Evolutionary conservation across 2,113 vertebrate species (phyloP).

Genomic region (Brachyistius frenatus): DNA sequence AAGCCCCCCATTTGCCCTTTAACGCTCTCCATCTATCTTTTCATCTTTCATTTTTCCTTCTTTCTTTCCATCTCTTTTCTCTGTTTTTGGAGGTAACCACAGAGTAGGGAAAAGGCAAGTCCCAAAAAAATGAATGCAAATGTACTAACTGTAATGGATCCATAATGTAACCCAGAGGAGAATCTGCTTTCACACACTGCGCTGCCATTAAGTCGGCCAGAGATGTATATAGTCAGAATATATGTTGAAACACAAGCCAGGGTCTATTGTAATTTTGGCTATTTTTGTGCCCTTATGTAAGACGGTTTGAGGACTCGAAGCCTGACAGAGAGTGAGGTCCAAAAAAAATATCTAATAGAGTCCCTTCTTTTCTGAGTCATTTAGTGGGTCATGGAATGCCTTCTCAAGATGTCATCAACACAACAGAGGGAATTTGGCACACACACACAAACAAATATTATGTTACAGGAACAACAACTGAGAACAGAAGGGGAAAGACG

Average conservation of each 20-base stretch:
- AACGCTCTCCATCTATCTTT: constrained; percentile 56
- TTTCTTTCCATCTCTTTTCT: constrained; percentile 26
- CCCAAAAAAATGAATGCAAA: constrained; percentile 7
- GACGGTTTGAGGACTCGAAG: constrained; percentile 19
- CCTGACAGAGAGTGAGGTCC: constrained; percentile 31
- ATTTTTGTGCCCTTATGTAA: constrained; percentile 38
- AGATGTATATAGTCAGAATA: constrained; percentile 23
- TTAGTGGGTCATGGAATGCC: constrained; percentile 56
- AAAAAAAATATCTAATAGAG: constrained; percentile 49
- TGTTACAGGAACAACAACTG: constrained; percentile 75
- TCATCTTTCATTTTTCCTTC: constrained; percentile 39
- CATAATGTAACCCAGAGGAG: constrained; percentile 29
- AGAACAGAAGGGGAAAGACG: constrained; percentile 57
- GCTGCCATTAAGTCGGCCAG: constrained; percentile 22
- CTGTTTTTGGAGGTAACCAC: constrained; percentile 34
- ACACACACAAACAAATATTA: constrained; percentile 69
- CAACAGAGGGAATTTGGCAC: constrained; percentile 54
- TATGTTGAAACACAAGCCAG: constrained; percentile 32
- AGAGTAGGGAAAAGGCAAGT: constrained; percentile 4
- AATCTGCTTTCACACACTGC: constrained; percentile 36
- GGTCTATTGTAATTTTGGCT: constrained; percentile 36
- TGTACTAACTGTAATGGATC: constrained; percentile 30
- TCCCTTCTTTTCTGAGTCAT: constrained; percentile 50
- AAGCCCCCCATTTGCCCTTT: constrained; percentile 66
- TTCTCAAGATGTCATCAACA: constrained; percentile 66